Evolutionary conservation across 2,113 vertebrate species (phyloP).

Genomic region (Gavia stellata): DNA sequence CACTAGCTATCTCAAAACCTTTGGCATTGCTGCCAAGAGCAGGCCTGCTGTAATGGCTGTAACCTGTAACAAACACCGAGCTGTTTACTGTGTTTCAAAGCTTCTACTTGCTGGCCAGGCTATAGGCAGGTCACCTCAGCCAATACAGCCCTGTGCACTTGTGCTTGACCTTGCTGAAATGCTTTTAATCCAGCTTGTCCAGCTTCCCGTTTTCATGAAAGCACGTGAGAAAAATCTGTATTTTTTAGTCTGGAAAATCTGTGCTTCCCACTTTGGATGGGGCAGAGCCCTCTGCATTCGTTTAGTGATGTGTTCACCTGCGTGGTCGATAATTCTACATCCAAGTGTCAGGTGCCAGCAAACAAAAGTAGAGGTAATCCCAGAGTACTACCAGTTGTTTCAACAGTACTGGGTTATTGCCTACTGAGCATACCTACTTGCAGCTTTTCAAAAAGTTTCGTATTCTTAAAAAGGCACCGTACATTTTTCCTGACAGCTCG

Average conservation of each 20-base stretch:
- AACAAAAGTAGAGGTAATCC: background rate
- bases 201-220: background rate
- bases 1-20: no score
- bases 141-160: accelerated
- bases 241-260: background rate
- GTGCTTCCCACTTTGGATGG: accelerated
- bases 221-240: background rate
- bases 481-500: background rate
- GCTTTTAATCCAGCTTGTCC: background rate
- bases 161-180: background rate
- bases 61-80: background rate
- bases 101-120: background rate
- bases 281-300: accelerated
- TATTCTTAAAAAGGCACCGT: background rate
- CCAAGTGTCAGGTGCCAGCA: background rate
- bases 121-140: background rate
- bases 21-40: background rate
- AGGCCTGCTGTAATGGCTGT: background rate
- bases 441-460: background rate
- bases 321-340: accelerated
- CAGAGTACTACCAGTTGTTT: background rate
- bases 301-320: background rate
- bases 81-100: background rate
- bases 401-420: background rate
- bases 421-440: background rate